Base-by-base conservation (phyloP, 2,113 vertebrate genomes). In the Lepus europaeus region DNA sequence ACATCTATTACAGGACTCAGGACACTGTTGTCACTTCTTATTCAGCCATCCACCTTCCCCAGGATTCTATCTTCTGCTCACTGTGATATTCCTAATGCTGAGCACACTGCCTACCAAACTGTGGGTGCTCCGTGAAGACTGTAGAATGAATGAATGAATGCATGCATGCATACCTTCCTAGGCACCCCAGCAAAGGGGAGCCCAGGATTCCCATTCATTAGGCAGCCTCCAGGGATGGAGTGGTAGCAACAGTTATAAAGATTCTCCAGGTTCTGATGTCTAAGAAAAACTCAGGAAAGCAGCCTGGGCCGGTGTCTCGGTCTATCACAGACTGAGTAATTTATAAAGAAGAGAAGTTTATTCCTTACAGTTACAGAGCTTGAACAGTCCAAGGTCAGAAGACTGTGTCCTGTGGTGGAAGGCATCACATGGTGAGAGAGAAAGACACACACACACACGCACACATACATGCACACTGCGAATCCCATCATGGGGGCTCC, bases 131-230 rank as follows among this genome's bases (percentile, higher is more conserved):
- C 45, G 0, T 11, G 31, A 51, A 39, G 84, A 36, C 25, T 69
- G 9, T 20, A n/a, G 45, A 12, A 20, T 39, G 90, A 70, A 25
- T 2, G 27, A 10, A 6, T 25, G 70, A 17, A 85, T n/a, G 6
- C 19, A 68, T n/a, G 6, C 19, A 68, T 6, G 10, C 8, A 4
- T 5, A 49, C 19, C 36, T 25, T 13, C 5, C 0, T 2, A 9
- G 22, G 14, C 6, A 45, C 11, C 4, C 1, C 49, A 39, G 45
- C 31, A 29, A 33, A 31, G 36, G 3, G 45, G 49, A 27, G 16
- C 39, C 20, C 2, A 6, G 16, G 36, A 3, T 22, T 80, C 51
- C 4, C 5, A 1, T 2, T 49, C 86, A n/a, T 31, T 2, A 0
- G 2, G 45, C 74, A 80, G 36, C 73, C 82, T 81, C 25, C 29